phyloP scores from a whole-genome alignment of 2,113 vertebrate species.

The Strix aluco region DNA sequence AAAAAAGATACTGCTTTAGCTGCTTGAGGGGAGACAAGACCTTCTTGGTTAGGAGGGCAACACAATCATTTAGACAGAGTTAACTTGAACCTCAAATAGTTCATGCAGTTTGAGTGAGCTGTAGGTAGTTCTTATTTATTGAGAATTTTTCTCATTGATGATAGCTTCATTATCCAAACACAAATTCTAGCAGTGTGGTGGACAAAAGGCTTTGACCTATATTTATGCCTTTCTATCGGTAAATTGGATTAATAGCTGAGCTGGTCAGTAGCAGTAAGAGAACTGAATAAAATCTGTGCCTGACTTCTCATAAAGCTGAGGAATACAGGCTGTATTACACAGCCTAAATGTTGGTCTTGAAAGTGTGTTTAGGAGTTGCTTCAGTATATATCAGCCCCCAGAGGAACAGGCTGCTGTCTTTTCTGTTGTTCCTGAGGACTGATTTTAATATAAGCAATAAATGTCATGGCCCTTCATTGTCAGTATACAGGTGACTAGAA shows the following conservation, averaged over 20 bases:
- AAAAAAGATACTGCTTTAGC: background rate
- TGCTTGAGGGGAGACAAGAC: background rate
- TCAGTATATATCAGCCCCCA: background rate
- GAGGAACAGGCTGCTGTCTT: background rate
- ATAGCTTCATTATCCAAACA: background rate
- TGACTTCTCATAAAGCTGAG: background rate
- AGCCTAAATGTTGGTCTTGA: background rate
- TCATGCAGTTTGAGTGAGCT: background rate
- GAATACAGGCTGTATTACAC: background rate
- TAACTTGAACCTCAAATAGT: background rate
- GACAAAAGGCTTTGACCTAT: background rate
- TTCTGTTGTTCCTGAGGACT: background rate
- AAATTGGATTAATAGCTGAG: background rate
- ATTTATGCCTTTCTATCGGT: background rate
- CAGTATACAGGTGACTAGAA: background rate
- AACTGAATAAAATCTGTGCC: background rate
- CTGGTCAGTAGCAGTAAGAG: background rate
- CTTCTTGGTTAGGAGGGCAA: background rate
- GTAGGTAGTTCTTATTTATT: background rate
- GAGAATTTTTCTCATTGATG: background rate
- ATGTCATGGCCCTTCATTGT: background rate
- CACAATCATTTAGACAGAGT: background rate
- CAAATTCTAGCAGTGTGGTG: background rate
- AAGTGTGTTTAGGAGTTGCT: background rate
- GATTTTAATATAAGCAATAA: background rate